Percentiles rank a stretch among this genome's conserved stretches.
Conservation (phyloP, 2,113 vertebrate genomes). For the Onychostoma macrolepis region DNA sequence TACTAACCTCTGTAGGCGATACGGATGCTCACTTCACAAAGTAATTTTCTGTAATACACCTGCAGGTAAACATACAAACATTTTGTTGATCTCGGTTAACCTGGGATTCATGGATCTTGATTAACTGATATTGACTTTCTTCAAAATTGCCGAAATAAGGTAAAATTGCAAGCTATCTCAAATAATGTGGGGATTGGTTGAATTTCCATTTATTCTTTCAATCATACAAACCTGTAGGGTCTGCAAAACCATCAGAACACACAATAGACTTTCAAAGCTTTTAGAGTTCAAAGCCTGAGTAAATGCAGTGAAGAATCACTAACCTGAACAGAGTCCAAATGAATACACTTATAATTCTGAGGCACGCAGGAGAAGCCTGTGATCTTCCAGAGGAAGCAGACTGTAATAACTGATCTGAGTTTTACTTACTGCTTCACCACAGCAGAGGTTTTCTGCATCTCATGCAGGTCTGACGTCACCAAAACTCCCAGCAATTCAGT, state of each 20-base stretch:
- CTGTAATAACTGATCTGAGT: background rate
- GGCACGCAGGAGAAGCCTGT: background rate
- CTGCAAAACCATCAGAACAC: background rate
- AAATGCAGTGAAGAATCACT: background rate
- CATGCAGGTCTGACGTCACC: background rate
- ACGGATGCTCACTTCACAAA: background rate
- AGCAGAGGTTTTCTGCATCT: background rate
- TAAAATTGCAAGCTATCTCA: background rate
- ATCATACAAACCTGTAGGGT: background rate
- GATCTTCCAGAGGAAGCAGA: background rate
- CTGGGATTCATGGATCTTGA: background rate
- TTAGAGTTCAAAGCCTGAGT: conserved; percentile 7
- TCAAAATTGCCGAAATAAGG: background rate
- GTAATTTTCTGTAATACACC: background rate
- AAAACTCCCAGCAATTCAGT: background rate
- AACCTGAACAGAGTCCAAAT: background rate
- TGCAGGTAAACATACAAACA: background rate
- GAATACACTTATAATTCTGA: background rate
- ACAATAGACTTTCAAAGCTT: background rate
- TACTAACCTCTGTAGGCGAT: background rate
- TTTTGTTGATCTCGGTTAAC: background rate
- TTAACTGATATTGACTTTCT: background rate
- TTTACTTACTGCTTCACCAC: background rate
- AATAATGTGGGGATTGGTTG: background rate
- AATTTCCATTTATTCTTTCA: background rate